Conservation (phyloP, 2,888 invertebrate genomes). For the Serrognathus titanus region DNA sequence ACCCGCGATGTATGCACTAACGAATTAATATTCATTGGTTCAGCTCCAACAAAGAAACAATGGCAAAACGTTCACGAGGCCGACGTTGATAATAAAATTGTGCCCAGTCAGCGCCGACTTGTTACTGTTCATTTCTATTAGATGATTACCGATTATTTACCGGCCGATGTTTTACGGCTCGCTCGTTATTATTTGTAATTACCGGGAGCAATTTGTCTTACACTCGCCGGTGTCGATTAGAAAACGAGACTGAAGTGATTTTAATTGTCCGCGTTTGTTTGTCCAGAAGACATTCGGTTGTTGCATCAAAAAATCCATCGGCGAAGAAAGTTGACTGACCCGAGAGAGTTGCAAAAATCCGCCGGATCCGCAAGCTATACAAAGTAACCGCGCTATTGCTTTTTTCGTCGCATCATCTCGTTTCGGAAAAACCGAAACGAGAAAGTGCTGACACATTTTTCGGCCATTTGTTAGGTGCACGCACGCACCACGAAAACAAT, state of each 20-base stretch:
- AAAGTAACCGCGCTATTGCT: no score
- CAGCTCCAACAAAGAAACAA: neutral
- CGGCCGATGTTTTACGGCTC: neutral
- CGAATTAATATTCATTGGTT: constrained; percentile 1
- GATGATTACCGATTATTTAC: neutral
- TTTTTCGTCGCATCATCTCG: no score
- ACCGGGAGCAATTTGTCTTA: neutral
- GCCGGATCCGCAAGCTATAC: no score
- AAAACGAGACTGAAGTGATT: neutral
- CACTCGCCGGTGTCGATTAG: neutral
- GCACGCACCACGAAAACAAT: no score
- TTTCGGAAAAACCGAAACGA: no score
- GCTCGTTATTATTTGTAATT: neutral
- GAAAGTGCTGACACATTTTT: no score
- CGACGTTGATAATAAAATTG: neutral
- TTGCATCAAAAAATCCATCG: no score
- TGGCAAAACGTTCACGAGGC: neutral
- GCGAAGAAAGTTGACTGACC: no score
- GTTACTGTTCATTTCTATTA: neutral
- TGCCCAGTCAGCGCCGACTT: neutral
- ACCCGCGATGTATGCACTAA: neutral
- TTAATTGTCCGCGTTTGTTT: no score
- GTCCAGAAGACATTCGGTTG: no score
- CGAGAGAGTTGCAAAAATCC: no score
- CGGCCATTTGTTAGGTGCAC: no score